These are phyloP conservation scores for Conus ventricosus DNA, from an alignment of 1,140 invertebrate species.

Conservation along the genomic window DNA sequence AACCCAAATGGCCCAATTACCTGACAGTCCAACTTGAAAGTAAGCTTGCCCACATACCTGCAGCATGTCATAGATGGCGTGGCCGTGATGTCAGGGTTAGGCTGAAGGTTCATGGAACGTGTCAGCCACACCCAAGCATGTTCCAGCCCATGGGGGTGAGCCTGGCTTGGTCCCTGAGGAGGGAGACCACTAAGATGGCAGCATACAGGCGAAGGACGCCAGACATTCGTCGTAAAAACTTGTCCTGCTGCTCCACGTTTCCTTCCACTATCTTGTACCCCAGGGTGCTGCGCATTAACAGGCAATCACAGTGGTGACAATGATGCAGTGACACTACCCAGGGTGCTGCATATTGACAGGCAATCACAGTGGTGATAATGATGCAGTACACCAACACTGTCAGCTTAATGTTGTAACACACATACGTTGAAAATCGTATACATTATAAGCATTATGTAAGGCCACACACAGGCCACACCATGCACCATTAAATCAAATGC, in stretches of 20 bases:
- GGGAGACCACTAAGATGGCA: constrained; percentile 85
- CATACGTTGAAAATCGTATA: too few species aligned
- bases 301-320: background rate
- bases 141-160: constrained; percentile 83
- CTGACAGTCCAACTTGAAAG: too few species aligned
- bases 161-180: constrained; percentile 68
- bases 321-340: background rate
- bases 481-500: too few species aligned
- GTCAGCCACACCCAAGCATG: constrained; percentile 90
- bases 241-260: constrained; percentile 86
- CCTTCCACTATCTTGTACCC: constrained; percentile 80
- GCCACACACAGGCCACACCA: too few species aligned
- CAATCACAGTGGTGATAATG: too few species aligned
- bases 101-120: constrained; percentile 84
- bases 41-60: background rate
- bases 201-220: constrained; percentile 87
- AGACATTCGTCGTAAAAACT: constrained; percentile 87
- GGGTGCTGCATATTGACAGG: too few species aligned
- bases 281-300: constrained; percentile 67
- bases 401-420: too few species aligned
- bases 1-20: too few species aligned
- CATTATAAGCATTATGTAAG: too few species aligned
- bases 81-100: constrained; percentile 81
- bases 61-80: constrained; percentile 79
- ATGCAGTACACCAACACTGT: too few species aligned